Conservation (phyloP, 2,113 vertebrate genomes). For the Ardeotis arabs region DNA sequence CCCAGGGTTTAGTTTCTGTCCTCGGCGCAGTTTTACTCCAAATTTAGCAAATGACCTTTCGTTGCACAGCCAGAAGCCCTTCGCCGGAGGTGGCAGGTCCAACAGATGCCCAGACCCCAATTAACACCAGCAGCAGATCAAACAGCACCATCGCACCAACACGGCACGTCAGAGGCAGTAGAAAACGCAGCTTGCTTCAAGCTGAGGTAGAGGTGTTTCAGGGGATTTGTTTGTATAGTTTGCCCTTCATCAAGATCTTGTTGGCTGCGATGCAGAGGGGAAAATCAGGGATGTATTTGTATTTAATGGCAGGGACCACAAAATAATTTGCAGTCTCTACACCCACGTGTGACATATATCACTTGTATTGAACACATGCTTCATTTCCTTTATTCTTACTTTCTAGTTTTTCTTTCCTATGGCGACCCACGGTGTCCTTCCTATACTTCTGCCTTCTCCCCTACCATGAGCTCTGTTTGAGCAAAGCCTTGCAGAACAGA, state of each 20-base stretch:
- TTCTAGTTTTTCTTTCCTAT: background rate
- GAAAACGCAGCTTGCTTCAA: background rate
- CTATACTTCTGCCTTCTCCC: background rate
- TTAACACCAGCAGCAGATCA: background rate
- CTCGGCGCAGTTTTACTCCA: background rate
- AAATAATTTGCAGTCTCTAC: background rate
- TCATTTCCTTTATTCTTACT: background rate
- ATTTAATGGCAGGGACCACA: background rate
- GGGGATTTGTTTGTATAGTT: background rate
- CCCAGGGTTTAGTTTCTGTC: background rate
- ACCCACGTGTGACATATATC: background rate
- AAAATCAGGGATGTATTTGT: background rate
- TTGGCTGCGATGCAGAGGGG: background rate
- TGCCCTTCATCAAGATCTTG: background rate
- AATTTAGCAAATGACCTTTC: background rate
- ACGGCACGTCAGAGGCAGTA: background rate
- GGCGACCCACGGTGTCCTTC: background rate
- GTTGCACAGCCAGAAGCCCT: background rate
- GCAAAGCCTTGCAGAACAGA: background rate
- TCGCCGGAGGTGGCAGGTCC: background rate
- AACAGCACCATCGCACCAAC: background rate
- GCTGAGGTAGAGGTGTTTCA: background rate
- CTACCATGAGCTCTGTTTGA: background rate
- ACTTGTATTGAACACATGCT: background rate
- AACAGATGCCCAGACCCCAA: background rate